Evolutionary conservation across 2,888 invertebrate genomes (phyloP).

Genomic region (Cataglyphis livida): DNA sequence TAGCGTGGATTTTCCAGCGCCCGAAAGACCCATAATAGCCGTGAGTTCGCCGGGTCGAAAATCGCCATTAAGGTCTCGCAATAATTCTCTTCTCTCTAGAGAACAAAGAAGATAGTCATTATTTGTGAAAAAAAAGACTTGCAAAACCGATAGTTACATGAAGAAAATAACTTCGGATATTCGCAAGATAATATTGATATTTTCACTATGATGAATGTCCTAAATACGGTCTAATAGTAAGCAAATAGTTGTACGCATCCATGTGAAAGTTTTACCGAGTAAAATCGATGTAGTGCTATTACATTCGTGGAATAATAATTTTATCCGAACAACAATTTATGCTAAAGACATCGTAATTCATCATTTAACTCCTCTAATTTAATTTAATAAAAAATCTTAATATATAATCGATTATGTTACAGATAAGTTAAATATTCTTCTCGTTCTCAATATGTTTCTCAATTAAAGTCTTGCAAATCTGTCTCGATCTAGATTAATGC

Average conservation of each 20-base stretch:
- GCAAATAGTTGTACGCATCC: not conserved
- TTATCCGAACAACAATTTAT: not conserved
- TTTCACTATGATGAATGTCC: not conserved
- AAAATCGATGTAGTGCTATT: not conserved
- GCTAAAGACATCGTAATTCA: not conserved
- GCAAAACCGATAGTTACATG: not conserved
- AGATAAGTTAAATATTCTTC: no score
- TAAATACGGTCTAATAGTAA: slow-evolving; percentile 9
- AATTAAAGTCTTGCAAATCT: no score
- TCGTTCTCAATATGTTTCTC: no score
- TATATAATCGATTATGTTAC: no score
- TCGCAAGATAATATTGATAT: not conserved
- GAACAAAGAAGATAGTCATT: slow-evolving; percentile 68
- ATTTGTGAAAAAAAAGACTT: not conserved
- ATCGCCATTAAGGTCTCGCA: slow-evolving; percentile 88
- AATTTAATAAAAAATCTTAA: not conserved
- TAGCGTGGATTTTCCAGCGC: slow-evolving; percentile 95
- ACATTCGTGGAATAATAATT: not conserved
- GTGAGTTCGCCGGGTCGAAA: slow-evolving; percentile 92
- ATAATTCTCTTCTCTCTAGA: slow-evolving; percentile 84
- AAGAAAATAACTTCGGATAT: no score
- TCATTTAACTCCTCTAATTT: not conserved
- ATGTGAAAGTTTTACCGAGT: slow-evolving; percentile 9
- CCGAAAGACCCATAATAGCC: slow-evolving; percentile 96
- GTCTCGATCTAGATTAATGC: no score